These are phyloP conservation scores for Acanthisitta chloris DNA, from an alignment of 2,113 vertebrate species.

Conservation along the genomic window DNA sequence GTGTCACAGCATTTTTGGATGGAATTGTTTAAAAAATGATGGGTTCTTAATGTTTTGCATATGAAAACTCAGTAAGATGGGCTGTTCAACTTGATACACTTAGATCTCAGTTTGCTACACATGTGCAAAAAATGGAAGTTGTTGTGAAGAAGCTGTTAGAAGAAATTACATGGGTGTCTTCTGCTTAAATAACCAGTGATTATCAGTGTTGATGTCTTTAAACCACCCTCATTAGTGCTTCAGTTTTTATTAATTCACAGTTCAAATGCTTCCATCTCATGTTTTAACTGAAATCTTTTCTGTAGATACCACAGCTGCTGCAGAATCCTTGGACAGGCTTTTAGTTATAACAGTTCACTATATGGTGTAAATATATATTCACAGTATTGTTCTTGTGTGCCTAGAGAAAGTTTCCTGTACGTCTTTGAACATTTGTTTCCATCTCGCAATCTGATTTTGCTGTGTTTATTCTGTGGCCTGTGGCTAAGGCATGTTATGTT, in stretches of 20 bases:
- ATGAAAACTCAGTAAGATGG: not conserved
- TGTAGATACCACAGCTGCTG: not conserved
- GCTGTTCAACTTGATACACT: not conserved
- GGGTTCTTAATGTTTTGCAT: not conserved
- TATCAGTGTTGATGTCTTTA: not conserved
- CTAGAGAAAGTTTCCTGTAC: conserved; percentile 10
- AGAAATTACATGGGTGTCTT: not conserved
- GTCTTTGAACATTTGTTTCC: conserved; percentile 52
- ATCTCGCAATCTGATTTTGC: conserved; percentile 26
- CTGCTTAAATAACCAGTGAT: not conserved
- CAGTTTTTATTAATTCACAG: not conserved
- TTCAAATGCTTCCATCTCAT: not conserved
- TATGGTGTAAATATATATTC: not conserved
- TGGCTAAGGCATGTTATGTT: conserved; percentile 44
- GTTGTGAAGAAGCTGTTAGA: not conserved
- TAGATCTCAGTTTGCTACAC: not conserved
- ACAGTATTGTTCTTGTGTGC: not conserved
- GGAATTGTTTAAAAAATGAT: not conserved
- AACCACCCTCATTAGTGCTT: not conserved
- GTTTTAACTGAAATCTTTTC: not conserved
- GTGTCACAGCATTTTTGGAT: not conserved
- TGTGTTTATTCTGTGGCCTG: conserved; percentile 51
- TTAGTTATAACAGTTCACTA: not conserved
- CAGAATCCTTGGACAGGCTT: not conserved
- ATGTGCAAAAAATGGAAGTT: not conserved